Base-by-base conservation (phyloP, 2,888 invertebrate species). In the Agonopterix subpropinquella region DNA sequence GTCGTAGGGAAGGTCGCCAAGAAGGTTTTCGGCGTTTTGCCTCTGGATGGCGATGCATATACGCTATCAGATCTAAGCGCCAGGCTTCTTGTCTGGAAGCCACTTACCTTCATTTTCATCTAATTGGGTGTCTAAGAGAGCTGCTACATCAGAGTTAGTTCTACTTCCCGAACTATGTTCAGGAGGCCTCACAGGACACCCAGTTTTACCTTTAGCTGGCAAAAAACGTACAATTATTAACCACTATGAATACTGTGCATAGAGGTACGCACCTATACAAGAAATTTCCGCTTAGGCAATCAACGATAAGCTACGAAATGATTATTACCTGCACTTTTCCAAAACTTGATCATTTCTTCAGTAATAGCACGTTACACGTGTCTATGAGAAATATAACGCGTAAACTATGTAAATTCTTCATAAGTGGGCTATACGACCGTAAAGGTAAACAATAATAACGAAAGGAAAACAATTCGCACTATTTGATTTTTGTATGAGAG, bases 301-400 rank as follows among this genome's bases (percentile, higher is more conserved):
- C 39, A 11, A 39, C 39, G 39, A 9, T 39, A 39, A 9, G 39
- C 45, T 41, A 50, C 37, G 45, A 53, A 37, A 11, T 10, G 4
- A 42, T 11, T 42, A 64, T 65, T 90, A 92, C 92, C 92, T 86
- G 92, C 88, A 83, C 92, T 93, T 82, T 92, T 93, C 93, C 93
- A 93, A 87, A 94, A 94, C 80, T 93, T 92, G 77, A 94, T 90
- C 93, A 93, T 93, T 81, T 87, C 89, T 54, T 57, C 56, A 45
- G 56, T 50, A 55, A 51, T 50, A 52, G 55, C 54, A 44, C 45
- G 60, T 59, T 59, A 55, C 56, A 55, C 47, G 62, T 61, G 56
- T 62, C 53, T 54, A 56, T 52, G 49, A 56, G 49, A 55, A 56
- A 45, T 61, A 57, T 55, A 49, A 56, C 52, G 53, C 61, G 49